phyloP scores from a whole-genome alignment of 2,797 vertebrate species.

The Emydoidea blandingii region DNA sequence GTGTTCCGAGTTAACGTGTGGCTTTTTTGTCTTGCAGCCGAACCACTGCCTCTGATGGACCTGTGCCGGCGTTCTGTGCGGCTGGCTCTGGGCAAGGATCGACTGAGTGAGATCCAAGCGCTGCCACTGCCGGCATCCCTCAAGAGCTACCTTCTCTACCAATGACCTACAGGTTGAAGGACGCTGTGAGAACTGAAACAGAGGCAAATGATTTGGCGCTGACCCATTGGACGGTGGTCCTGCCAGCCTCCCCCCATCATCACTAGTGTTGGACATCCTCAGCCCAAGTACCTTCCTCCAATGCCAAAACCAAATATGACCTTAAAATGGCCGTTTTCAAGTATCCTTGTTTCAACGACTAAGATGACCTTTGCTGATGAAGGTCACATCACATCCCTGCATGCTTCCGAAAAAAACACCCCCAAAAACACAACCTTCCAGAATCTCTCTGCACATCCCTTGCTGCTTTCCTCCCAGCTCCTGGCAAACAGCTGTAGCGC shows the following conservation, averaged over 20 bases:
- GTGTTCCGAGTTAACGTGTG: not conserved
- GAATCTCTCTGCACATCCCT: not conserved
- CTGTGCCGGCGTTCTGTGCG: constrained; percentile 95
- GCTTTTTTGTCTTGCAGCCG: constrained; percentile 82
- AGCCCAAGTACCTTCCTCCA: not conserved
- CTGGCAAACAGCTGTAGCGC: not conserved
- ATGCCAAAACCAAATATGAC: not conserved
- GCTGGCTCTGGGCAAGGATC: constrained; percentile 94
- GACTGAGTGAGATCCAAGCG: constrained; percentile 91
- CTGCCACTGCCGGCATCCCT: constrained; percentile 96
- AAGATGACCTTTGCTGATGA: not conserved
- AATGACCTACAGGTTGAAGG: constrained; percentile 82
- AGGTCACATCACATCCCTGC: not conserved
- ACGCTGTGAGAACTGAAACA: not conserved
- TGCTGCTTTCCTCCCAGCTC: not conserved
- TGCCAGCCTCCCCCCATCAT: not conserved
- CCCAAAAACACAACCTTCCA: not conserved
- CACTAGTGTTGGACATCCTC: not conserved
- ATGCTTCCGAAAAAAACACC: not conserved
- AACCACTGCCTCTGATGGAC: constrained; percentile 98
- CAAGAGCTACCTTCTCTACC: constrained; percentile 99
- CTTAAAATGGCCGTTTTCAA: not conserved
- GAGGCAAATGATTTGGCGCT: not conserved
- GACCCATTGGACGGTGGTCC: not conserved
- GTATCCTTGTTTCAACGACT: not conserved